Conservation (phyloP, 2,797 vertebrate genomes). For the Streptopelia turtur region DNA sequence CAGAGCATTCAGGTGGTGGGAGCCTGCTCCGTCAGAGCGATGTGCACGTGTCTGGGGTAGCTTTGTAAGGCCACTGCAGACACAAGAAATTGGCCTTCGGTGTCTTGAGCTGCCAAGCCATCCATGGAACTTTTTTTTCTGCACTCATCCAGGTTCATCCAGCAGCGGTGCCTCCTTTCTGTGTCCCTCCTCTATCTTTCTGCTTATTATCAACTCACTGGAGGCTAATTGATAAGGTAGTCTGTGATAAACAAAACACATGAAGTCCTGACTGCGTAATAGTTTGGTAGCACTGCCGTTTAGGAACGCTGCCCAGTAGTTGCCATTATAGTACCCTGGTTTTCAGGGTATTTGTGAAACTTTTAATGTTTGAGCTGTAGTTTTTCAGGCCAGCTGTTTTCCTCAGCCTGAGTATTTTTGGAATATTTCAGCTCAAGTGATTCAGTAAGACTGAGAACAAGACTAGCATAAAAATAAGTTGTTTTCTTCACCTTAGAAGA, state of each 20-base stretch:
- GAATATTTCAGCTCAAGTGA: background rate
- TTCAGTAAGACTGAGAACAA: slow-evolving; percentile 6
- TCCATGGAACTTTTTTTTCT: background rate
- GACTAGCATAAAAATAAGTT: background rate
- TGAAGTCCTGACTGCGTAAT: background rate
- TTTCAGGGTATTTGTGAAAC: slow-evolving; percentile 1
- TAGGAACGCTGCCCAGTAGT: background rate
- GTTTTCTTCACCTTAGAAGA: background rate
- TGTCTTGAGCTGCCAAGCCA: background rate
- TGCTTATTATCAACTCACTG: background rate
- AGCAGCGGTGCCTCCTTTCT: background rate
- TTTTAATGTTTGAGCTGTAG: background rate
- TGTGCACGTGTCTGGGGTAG: background rate
- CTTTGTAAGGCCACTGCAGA: background rate
- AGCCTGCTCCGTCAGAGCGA: background rate
- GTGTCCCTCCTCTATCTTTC: background rate
- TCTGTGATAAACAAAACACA: background rate
- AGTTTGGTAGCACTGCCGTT: background rate
- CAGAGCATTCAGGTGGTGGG: background rate
- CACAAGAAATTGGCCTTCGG: background rate
- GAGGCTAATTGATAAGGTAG: background rate
- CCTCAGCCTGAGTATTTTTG: background rate
- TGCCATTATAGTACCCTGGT: background rate
- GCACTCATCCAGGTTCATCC: background rate
- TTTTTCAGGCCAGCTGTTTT: background rate